Evolutionary conservation across 1,140 invertebrate species (phyloP).

Genomic region (Akabosia matsudoensis): DNA sequence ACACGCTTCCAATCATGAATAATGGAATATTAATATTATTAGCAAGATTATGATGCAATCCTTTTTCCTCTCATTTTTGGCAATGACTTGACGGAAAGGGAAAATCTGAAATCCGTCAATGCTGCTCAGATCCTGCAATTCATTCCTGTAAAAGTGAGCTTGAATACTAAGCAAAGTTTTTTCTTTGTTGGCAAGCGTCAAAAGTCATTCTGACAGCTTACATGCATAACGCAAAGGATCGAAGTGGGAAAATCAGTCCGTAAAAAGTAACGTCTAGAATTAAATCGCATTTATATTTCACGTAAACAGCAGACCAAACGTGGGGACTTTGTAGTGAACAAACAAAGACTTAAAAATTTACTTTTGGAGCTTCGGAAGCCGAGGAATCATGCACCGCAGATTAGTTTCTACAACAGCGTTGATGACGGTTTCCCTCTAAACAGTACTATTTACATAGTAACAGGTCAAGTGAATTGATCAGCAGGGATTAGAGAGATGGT

Average conservation of each 20-base stretch:
- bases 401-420: not conserved
- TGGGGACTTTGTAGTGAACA: not conserved
- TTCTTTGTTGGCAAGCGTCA: not conserved
- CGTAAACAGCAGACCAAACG: not conserved
- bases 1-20: not conserved
- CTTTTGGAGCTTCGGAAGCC: not conserved
- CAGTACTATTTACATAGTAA: not conserved
- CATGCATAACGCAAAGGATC: not conserved
- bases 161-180: not conserved
- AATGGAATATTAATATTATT: not conserved
- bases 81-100: constrained; percentile 39
- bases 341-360: too few relatives aligned
- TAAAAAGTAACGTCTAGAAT: too few relatives aligned
- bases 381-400: not conserved
- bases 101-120: not conserved
- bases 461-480: constrained; percentile 24
- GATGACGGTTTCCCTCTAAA: constrained; percentile 12
- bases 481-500: too few relatives aligned
- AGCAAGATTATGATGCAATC: constrained; percentile 29
- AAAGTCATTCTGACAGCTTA: not conserved
- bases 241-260: too few relatives aligned
- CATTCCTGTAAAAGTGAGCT: not conserved
- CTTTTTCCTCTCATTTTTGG: constrained; percentile 31
- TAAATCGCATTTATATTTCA: too few relatives aligned
- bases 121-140: not conserved